phyloP scores from a whole-genome alignment of 2,888 invertebrate species.

The Dynastes maya region DNA sequence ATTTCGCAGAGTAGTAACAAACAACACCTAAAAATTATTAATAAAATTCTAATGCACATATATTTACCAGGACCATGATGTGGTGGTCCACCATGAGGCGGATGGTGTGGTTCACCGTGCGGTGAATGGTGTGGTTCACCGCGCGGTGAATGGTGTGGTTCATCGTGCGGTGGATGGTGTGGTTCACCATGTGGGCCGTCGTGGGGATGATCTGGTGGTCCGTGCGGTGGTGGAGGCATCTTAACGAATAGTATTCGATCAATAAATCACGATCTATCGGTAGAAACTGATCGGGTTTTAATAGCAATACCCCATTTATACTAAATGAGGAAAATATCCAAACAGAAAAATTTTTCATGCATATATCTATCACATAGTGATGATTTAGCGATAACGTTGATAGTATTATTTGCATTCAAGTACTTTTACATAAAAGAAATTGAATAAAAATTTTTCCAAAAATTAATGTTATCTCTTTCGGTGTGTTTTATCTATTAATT shows the following conservation, averaged over 20 bases:
- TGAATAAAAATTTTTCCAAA: too few relatives aligned
- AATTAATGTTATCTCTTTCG: too few relatives aligned
- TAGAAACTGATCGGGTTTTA: too few relatives aligned
- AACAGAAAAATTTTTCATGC: background rate
- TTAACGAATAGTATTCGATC: background rate
- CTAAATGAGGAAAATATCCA: background rate
- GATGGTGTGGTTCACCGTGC: background rate
- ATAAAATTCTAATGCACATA: too few relatives aligned
- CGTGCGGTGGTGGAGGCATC: conserved; percentile 31
- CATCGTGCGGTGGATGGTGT: conserved; percentile 11
- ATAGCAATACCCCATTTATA: background rate
- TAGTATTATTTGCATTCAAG: background rate
- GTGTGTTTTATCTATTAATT: too few relatives aligned
- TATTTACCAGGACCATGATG: too few relatives aligned
- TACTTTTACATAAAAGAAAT: background rate
- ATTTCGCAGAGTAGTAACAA: too few relatives aligned
- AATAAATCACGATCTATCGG: too few relatives aligned
- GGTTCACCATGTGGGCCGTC: conserved; percentile 5
- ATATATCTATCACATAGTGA: background rate
- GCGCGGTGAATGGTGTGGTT: conserved; percentile 15
- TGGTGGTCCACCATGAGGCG: background rate
- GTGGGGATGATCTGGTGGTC: background rate
- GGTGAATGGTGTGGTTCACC: background rate
- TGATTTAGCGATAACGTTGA: background rate
- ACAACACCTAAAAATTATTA: too few relatives aligned